Percentiles rank a stretch among this genome's conserved stretches.
These are phyloP conservation scores for Ianthella basta DNA, from an alignment of 37 sponge, comb jelly and placozoan species.

Conservation along the genomic window DNA sequence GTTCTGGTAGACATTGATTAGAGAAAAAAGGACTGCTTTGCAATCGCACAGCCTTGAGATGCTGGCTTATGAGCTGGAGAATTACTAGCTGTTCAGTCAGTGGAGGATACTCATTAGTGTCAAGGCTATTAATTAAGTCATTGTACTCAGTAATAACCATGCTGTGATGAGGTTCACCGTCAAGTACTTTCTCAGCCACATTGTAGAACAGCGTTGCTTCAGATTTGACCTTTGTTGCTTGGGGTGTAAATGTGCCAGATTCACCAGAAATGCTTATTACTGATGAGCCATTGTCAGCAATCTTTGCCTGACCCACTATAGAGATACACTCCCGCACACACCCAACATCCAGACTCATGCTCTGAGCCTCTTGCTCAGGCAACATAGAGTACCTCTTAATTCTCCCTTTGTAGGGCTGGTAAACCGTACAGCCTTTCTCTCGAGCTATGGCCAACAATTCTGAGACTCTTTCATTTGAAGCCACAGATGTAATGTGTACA, in stretches of 20 bases:
- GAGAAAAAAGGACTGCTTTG: neutral
- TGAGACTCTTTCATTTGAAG: neutral
- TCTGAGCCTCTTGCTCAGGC: neutral
- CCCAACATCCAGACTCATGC: conserved; percentile 37
- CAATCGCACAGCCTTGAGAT: conserved; percentile 31
- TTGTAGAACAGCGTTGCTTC: conserved; percentile 45
- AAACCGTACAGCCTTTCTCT: conserved; percentile 34
- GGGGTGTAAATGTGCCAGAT: neutral
- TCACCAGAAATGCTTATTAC: no score
- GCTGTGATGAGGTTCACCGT: neutral
- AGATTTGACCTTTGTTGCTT: conserved; percentile 41
- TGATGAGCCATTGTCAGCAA: neutral
- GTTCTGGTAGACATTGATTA: conserved; percentile 36
- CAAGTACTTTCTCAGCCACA: conserved; percentile 36
- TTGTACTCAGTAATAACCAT: no score
- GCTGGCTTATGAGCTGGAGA: conserved; percentile 41
- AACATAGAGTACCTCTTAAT: conserved; percentile 44
- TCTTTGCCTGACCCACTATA: neutral
- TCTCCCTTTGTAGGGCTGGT: conserved; percentile 1
- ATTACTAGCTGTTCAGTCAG: conserved; percentile 30
- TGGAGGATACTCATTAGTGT: neutral
- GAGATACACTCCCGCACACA: neutral
- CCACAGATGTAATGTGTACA: conserved; percentile 62
- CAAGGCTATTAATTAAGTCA: neutral
- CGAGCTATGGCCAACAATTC: conserved; percentile 26